A percentile compares a stretch with the other conserved stretches of the same genome.
Conservation (phyloP, 1,140 invertebrate species). For the Monomorium pharaonis region DNA sequence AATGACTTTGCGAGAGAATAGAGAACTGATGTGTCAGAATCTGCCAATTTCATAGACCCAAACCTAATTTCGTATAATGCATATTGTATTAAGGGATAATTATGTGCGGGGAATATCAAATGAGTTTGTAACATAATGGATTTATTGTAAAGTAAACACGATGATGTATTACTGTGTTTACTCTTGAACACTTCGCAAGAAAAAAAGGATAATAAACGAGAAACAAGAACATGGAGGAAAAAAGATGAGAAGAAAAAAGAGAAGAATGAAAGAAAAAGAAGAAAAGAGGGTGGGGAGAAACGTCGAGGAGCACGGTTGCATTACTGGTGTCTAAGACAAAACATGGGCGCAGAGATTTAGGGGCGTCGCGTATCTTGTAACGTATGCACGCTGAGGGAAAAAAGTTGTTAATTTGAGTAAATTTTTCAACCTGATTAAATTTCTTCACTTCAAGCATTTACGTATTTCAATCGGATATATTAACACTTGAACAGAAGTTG, state of each 20-base stretch:
- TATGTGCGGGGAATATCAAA: background rate
- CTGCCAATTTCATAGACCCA: background rate
- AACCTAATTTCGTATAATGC: background rate
- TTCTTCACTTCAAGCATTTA: no score
- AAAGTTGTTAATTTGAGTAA: no score
- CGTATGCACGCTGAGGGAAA: no score
- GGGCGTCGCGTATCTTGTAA: background rate
- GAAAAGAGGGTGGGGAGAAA: slow-evolving; percentile 14
- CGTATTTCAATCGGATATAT: no score
- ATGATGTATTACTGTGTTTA: background rate
- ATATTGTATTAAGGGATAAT: background rate
- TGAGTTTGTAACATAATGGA: background rate
- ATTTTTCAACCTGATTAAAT: no score
- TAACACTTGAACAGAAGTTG: no score
- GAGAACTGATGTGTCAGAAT: background rate
- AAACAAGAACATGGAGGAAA: background rate
- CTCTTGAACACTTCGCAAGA: background rate
- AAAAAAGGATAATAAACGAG: background rate
- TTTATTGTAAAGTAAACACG: background rate
- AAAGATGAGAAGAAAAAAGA: background rate
- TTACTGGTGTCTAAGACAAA: slow-evolving; percentile 19
- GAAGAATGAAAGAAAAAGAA: background rate
- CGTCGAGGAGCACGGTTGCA: slow-evolving; percentile 3
- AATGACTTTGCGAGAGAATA: background rate
- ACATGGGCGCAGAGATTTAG: slow-evolving; percentile 40